These are phyloP conservation scores for Melitaea athalia DNA, from an alignment of 2,888 invertebrate species.

Conservation along the genomic window DNA sequence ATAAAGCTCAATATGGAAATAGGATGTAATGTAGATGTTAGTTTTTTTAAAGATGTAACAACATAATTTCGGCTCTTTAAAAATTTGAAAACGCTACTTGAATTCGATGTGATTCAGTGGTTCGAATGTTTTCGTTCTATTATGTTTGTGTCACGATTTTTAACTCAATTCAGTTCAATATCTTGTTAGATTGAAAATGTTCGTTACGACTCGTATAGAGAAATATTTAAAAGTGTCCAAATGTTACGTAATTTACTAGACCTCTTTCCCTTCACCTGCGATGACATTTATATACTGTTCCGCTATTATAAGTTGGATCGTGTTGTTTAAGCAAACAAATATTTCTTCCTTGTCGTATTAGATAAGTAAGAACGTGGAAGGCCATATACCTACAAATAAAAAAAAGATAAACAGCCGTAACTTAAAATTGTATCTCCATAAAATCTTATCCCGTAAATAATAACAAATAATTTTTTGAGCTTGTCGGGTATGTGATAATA, in stretches of 20 bases:
- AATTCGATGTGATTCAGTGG: conserved; percentile 48
- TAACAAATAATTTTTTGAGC: too few species aligned
- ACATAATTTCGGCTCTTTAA: conserved; percentile 46
- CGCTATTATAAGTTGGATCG: too few species aligned
- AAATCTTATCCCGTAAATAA: too few species aligned
- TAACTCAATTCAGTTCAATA: conserved; percentile 21
- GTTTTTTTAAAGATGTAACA: conserved; percentile 53
- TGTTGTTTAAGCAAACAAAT: too few species aligned
- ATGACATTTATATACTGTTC: too few species aligned
- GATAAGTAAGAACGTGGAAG: too few species aligned
- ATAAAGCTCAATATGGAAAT: conserved; percentile 11
- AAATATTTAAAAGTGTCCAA: conserved; percentile 13
- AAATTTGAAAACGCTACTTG: conserved; percentile 43
- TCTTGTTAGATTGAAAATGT: conserved; percentile 1
- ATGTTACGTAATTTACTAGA: conserved; percentile 15
- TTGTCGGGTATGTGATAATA: too few species aligned
- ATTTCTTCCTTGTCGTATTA: too few species aligned
- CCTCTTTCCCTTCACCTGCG: too few species aligned
- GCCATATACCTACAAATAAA: too few species aligned
- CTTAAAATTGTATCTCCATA: too few species aligned
- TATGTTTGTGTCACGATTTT: conserved; percentile 27
- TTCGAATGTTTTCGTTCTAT: conserved; percentile 35
- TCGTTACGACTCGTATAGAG: neutral
- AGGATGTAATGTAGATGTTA: conserved; percentile 48
- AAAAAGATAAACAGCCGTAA: too few species aligned